Evolutionary conservation across 2,888 invertebrate species (phyloP).

Genomic region (Lottia scabra): DNA sequence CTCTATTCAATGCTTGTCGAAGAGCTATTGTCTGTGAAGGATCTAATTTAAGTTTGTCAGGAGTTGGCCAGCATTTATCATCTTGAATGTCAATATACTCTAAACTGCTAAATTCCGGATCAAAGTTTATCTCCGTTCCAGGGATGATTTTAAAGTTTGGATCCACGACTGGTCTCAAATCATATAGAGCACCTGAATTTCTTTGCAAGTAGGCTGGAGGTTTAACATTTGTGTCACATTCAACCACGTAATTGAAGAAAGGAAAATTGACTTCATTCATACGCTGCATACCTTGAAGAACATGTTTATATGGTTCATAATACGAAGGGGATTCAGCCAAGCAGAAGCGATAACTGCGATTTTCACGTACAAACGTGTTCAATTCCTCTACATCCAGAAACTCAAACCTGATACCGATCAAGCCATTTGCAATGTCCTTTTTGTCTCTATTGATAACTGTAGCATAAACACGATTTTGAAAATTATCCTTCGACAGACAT

Average conservation of each 20-base stretch:
- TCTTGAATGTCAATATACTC: slow-evolving; percentile 12
- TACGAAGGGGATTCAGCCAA: slow-evolving; percentile 85
- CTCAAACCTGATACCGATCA: slow-evolving; percentile 49
- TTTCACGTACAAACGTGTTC: slow-evolving; percentile 17
- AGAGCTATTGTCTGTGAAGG: slow-evolving; percentile 59
- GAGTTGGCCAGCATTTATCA: slow-evolving; percentile 45
- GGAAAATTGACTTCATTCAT: slow-evolving; percentile 66
- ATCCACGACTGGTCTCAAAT: slow-evolving; percentile 45
- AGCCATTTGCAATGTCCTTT: slow-evolving; percentile 45
- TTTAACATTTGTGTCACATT: slow-evolving; percentile 38
- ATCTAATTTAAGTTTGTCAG: slow-evolving; percentile 52
- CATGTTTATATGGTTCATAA: slow-evolving; percentile 85
- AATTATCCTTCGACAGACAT: slow-evolving; percentile 79
- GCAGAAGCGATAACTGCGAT: slow-evolving; percentile 51
- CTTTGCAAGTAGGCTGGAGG: slow-evolving; percentile 43
- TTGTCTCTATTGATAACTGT: slow-evolving; percentile 69
- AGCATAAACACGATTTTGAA: slow-evolving; percentile 78
- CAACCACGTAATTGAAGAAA: slow-evolving; percentile 46
- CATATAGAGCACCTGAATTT: slow-evolving; percentile 17
- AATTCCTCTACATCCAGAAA: background rate
- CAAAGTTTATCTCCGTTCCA: slow-evolving; percentile 12
- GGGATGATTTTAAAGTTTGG: slow-evolving; percentile 33
- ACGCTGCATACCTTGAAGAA: slow-evolving; percentile 77
- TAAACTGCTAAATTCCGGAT: slow-evolving; percentile 12
- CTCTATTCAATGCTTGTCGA: slow-evolving; percentile 55